Conservation (phyloP, 2,113 vertebrate species). For the Gymnogyps californianus region DNA sequence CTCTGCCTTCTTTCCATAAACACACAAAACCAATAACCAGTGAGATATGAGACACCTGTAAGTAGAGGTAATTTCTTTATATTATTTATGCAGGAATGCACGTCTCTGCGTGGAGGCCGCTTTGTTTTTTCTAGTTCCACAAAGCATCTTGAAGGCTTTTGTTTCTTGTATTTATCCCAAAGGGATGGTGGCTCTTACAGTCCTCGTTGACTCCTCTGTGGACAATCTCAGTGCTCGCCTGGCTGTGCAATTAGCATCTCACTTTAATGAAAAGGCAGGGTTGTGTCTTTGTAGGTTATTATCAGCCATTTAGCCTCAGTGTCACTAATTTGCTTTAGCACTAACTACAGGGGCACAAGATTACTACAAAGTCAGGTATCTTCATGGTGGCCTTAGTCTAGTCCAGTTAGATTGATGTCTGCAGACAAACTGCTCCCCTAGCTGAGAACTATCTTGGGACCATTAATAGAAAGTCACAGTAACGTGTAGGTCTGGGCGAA, state of each 20-base stretch:
- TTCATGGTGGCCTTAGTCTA: background rate
- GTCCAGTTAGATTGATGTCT: background rate
- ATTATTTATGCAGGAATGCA: background rate
- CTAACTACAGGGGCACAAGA: background rate
- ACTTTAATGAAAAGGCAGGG: background rate
- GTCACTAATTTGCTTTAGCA: background rate
- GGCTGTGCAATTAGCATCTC: background rate
- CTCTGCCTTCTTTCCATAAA: background rate
- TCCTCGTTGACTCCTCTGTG: background rate
- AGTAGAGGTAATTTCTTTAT: background rate
- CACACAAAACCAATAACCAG: background rate
- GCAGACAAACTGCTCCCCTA: background rate
- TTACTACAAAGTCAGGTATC: background rate
- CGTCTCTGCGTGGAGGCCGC: accelerated
- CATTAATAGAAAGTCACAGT: background rate
- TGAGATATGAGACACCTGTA: background rate
- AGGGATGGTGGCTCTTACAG: background rate
- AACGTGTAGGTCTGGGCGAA: background rate
- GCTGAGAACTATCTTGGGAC: background rate
- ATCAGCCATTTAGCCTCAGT: background rate
- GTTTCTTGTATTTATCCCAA: background rate
- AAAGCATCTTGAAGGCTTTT: background rate
- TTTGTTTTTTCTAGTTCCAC: background rate
- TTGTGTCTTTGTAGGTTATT: background rate
- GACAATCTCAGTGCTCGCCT: background rate